Conservation (phyloP, 2,797 vertebrate species). For the Aldrovandia affinis region DNA sequence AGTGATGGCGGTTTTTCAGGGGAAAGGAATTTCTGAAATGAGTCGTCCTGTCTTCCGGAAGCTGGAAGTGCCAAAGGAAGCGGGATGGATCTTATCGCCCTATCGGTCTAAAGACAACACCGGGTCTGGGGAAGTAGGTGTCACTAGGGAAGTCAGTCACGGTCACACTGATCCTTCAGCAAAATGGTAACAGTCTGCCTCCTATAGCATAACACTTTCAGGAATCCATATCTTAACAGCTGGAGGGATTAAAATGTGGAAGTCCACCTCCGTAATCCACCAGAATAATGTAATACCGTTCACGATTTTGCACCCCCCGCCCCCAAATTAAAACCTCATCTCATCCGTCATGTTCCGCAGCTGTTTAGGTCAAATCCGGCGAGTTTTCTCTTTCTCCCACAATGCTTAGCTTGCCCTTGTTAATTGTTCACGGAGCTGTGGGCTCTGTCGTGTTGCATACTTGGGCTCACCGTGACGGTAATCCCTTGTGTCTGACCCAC, state of each 20-base stretch:
- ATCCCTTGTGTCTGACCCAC: conserved; percentile 18
- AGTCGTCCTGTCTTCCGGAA: not conserved
- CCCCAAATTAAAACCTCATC: not conserved
- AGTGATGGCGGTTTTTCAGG: not conserved
- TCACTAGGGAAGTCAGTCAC: not conserved
- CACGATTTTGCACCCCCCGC: not conserved
- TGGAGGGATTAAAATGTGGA: not conserved
- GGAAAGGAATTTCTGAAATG: not conserved
- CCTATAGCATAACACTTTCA: not conserved
- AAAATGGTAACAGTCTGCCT: not conserved
- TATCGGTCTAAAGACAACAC: not conserved
- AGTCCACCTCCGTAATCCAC: not conserved
- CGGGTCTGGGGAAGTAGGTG: not conserved
- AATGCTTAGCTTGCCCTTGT: not conserved
- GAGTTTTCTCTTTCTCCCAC: not conserved
- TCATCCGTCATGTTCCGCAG: not conserved
- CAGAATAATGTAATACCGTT: not conserved
- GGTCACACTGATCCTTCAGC: not conserved
- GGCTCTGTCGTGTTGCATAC: conserved; percentile 6
- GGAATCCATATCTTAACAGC: not conserved
- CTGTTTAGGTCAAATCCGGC: not conserved
- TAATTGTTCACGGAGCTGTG: conserved; percentile 14
- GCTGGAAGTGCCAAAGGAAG: not conserved
- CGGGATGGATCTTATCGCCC: not conserved
- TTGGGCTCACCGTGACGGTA: not conserved